These are phyloP conservation scores for Stenichneumon culpator DNA, from an alignment of 2,888 invertebrate species.

Conservation along the genomic window DNA sequence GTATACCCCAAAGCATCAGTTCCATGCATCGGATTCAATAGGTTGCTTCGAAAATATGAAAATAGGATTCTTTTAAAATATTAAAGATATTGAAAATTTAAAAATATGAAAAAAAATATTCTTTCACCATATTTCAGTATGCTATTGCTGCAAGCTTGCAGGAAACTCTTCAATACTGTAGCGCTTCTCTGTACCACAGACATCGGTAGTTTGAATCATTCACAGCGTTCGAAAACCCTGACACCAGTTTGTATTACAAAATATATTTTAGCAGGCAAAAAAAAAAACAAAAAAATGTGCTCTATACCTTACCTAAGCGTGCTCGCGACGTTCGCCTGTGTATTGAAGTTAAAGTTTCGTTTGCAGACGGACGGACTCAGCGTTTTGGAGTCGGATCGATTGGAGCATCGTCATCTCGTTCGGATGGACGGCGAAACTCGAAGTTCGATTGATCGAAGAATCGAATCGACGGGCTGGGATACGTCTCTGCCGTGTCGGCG, in stretches of 20 bases:
- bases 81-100: no score
- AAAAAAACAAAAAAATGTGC: constrained; percentile 10
- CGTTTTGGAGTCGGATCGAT: neutral
- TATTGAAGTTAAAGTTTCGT: neutral
- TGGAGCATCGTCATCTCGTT: constrained; percentile 11
- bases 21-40: neutral
- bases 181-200: constrained; percentile 32
- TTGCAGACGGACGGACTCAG: neutral
- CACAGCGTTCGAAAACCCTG: constrained; percentile 5
- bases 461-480: neutral
- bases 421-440: neutral
- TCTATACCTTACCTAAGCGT: neutral
- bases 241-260: constrained; percentile 10
- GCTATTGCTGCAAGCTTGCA: constrained; percentile 17
- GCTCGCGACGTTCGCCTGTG: neutral
- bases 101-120: neutral
- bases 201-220: constrained; percentile 22
- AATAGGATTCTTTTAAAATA: neutral
- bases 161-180: constrained; percentile 38
- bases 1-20: neutral
- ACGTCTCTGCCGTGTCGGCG: neutral
- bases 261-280: neutral
- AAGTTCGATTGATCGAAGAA: constrained; percentile 5
- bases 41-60: neutral
- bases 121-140: constrained; percentile 51